Base-by-base conservation (phyloP, 2,113 vertebrate genomes). In the Nycticebus coucang region DNA sequence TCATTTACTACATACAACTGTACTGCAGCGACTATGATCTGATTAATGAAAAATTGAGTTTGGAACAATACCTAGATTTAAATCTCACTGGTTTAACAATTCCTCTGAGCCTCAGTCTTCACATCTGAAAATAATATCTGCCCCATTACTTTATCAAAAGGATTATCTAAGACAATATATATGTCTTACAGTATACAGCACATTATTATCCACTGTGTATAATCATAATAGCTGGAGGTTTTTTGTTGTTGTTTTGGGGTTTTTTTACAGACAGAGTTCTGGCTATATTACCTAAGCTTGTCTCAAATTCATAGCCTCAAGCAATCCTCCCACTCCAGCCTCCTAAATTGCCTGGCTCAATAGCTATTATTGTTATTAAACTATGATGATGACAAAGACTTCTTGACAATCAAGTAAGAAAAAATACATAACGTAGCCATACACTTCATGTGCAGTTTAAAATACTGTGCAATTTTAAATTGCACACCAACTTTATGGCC, bases 61-160 rank as follows among this genome's bases (percentile, higher is more conserved):
- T 75, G 33, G 45, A 92, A 88, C 14, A 95, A 66, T 59, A 87
- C 15, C 45, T 91, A 24, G 8, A 66, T 77, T 92, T 50, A 79
- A 85, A 88, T 88, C 22, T 91, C 83, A 41, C 19, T 74, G 59
- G 89, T 35, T 85, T n/a, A 79, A 57, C 5, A 0, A 86, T 33
- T 82, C 22, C 77, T 64, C 22, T 74, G 88, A 94, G 41, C 7
- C 4, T 15, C 50, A 22, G 62, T 62, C 88, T 86, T 79, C 28
- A 94, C 30, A 88, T 68, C 11, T 81, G 26, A 53, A 94, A 94
- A 69, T 77, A 88, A 78, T n/a, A 85, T 78, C 41, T 90, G 72
- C 19, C 24, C 21, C 19, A 60, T 80, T 68, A 72, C 12, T 21
- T 78, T 74, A 78, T 50, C 79, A 69, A 85, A 84, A 92, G 5